phyloP scores from a whole-genome alignment of 2,113 vertebrate species.

The Donacobius atricapilla region DNA sequence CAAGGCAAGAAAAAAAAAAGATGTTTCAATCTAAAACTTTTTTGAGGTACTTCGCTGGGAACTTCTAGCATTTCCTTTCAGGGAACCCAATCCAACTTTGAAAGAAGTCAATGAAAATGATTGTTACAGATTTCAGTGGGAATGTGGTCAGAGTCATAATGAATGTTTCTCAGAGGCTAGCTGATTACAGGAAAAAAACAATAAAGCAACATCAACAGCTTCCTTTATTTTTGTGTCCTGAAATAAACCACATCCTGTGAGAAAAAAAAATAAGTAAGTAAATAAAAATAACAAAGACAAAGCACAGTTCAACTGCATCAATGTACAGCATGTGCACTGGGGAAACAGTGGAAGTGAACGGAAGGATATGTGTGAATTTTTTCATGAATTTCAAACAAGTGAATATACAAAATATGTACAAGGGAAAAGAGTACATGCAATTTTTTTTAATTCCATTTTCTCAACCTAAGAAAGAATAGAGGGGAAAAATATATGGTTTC shows the following conservation, averaged over 20 bases:
- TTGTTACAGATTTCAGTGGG: constrained; percentile 7
- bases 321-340: not conserved
- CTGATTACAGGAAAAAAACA: not conserved
- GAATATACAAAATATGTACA: constrained; percentile 20
- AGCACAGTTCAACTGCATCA: constrained; percentile 38
- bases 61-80: not conserved
- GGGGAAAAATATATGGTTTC: not conserved
- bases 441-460: constrained; percentile 50
- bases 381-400: not conserved
- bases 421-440: constrained; percentile 73
- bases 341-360: constrained; percentile 15
- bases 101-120: constrained; percentile 32
- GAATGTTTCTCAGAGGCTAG: not conserved
- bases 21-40: not conserved
- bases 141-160: not conserved
- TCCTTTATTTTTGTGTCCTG: constrained; percentile 30
- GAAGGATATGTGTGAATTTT: not conserved
- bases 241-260: constrained; percentile 28
- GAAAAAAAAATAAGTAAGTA: not conserved
- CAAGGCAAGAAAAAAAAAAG: not conserved
- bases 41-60: not conserved
- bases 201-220: not conserved
- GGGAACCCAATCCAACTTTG: not conserved
- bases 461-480: constrained; percentile 48
- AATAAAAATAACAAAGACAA: constrained; percentile 13